These are phyloP conservation scores for Apis cerana DNA, from an alignment of 1,140 invertebrate species.

Conservation along the genomic window DNA sequence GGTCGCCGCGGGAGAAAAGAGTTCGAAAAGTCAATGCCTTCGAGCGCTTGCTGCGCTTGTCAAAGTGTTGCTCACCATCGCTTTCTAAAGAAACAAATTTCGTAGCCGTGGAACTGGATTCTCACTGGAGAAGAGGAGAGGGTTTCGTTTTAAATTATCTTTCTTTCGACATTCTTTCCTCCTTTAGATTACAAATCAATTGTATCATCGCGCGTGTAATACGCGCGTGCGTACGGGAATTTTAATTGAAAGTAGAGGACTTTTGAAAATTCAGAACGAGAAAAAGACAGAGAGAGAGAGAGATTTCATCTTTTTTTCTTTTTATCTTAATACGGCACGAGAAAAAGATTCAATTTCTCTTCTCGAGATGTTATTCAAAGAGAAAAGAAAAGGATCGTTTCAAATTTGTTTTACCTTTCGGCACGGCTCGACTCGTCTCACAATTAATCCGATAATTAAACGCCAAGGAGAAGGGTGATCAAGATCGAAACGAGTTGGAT, in stretches of 20 bases:
- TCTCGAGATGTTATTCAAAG: neutral
- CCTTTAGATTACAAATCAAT: too few species aligned
- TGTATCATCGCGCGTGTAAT: too few species aligned
- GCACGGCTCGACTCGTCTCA: neutral
- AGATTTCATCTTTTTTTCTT: neutral
- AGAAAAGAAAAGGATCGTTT: neutral
- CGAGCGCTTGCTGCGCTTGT: neutral
- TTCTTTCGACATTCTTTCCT: neutral
- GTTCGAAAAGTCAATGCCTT: slow-evolving; percentile 53
- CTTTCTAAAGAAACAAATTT: slow-evolving; percentile 58
- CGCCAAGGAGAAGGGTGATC: neutral
- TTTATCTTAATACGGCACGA: neutral
- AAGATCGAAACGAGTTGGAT: slow-evolving; percentile 7
- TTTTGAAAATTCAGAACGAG: too few species aligned
- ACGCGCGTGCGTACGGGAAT: too few species aligned
- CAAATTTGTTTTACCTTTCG: neutral
- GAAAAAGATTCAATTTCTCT: neutral
- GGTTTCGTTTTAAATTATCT: neutral
- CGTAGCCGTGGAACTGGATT: slow-evolving; percentile 3
- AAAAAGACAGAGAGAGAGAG: too few species aligned
- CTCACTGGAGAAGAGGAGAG: too few species aligned
- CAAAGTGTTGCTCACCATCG: slow-evolving; percentile 17
- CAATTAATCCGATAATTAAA: slow-evolving; percentile 26
- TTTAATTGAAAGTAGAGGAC: too few species aligned
- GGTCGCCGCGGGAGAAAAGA: slow-evolving; percentile 43